Percentiles rank a stretch among this genome's conserved stretches.
phyloP scores from a whole-genome alignment of 64 coral and sea anemone species.

The Astreopora myriophthalma region DNA sequence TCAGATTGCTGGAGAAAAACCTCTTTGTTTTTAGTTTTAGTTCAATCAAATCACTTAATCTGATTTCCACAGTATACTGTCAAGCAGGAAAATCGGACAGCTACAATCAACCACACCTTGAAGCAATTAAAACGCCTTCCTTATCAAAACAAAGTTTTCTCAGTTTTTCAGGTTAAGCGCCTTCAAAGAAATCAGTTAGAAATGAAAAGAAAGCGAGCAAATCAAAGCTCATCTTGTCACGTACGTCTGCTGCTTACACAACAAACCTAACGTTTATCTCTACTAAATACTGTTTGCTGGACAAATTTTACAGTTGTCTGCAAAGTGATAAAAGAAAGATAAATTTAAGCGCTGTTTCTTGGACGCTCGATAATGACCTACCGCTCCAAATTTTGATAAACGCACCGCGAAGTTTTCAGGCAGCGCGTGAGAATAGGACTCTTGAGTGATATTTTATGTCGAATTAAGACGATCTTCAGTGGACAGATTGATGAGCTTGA shows the following conservation, averaged over 20 bases:
- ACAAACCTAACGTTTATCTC: slow-evolving; percentile 29
- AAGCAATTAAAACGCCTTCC: not conserved
- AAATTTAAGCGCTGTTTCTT: not conserved
- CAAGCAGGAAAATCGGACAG: not conserved
- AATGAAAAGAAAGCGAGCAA: not conserved
- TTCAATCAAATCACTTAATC: not conserved
- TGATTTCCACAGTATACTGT: not conserved
- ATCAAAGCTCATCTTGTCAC: not conserved
- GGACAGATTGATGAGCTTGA: not conserved
- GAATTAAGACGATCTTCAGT: no score
- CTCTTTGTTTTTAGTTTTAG: not conserved
- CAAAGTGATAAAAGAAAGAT: not conserved
- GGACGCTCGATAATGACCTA: not conserved
- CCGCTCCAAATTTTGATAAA: no score
- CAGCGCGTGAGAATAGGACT: no score
- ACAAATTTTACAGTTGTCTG: not conserved
- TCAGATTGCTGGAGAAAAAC: no score
- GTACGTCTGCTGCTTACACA: not conserved
- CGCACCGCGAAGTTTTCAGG: no score
- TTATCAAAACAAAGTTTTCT: not conserved
- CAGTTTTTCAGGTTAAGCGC: not conserved
- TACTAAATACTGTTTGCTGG: not conserved
- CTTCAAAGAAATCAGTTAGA: not conserved
- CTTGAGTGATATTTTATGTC: no score
- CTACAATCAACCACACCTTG: not conserved